Conservation (phyloP, 1,140 invertebrate genomes). For the Bathynomus jamesi region DNA sequence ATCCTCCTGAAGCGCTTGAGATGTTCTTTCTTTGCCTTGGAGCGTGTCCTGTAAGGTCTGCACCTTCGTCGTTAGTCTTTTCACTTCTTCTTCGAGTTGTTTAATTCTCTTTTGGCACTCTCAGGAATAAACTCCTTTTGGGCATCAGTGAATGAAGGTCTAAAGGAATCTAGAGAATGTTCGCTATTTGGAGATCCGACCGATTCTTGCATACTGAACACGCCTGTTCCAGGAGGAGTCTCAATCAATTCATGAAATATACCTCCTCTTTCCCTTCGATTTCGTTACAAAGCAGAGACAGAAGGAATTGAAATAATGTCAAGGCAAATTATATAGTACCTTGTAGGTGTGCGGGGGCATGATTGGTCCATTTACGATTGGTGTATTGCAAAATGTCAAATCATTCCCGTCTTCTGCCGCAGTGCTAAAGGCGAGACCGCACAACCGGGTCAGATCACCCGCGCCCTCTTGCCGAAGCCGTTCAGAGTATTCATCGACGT, state of each 20-base stretch:
- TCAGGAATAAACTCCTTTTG: background rate
- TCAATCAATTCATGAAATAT: too few relatives aligned
- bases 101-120: background rate
- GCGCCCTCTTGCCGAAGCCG: conserved; percentile 15
- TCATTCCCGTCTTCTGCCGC: conserved; percentile 9
- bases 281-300: too few relatives aligned
- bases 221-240: too few relatives aligned
- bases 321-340: background rate
- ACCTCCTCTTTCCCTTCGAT: too few relatives aligned
- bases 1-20: conserved; percentile 20
- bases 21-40: conserved; percentile 38
- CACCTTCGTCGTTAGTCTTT: conserved; percentile 14
- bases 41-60: conserved; percentile 40
- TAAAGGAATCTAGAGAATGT: background rate
- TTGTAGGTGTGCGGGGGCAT: background rate
- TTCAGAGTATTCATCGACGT: conserved; percentile 20
- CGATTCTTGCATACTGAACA: background rate
- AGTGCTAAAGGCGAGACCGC: conserved; percentile 28
- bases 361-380: background rate
- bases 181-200: background rate
- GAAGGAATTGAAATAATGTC: background rate
- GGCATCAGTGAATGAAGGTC: background rate
- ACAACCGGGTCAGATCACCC: conserved; percentile 32
- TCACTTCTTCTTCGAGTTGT: background rate
- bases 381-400: background rate